Conservation (phyloP, 1,140 invertebrate genomes). For the Reticulitermes speratus region DNA sequence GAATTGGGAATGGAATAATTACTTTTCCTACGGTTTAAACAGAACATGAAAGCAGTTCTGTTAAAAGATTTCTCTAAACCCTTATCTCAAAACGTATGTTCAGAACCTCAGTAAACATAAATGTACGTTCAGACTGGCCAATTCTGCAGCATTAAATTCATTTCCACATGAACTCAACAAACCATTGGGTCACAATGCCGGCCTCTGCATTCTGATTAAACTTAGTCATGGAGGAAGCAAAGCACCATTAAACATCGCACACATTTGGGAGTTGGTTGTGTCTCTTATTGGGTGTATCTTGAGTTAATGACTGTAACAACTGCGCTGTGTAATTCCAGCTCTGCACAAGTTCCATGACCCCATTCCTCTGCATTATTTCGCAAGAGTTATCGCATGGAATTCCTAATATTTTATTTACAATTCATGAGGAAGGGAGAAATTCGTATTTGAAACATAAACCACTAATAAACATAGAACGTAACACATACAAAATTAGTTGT, state of each 20-base stretch:
- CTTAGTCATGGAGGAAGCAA: constrained; percentile 10
- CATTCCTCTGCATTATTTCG: neutral
- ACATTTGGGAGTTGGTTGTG: neutral
- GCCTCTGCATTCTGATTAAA: constrained; percentile 10
- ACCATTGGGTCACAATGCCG: neutral
- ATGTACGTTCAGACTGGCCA: neutral
- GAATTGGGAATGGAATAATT: no score
- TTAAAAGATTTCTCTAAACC: neutral
- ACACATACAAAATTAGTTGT: no score
- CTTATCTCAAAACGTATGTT: neutral
- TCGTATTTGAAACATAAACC: neutral
- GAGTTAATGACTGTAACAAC: constrained; percentile 6
- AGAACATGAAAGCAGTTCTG: neutral
- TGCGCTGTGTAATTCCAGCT: neutral
- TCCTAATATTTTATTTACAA: neutral
- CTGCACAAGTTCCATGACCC: neutral
- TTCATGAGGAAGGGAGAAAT: neutral
- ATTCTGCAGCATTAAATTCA: neutral
- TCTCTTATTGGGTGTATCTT: constrained; percentile 8
- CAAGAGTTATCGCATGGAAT: neutral
- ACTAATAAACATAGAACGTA: no score
- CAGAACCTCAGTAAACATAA: neutral
- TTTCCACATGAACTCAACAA: neutral
- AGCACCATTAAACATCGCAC: constrained; percentile 10
- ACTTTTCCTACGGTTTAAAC: neutral